A percentile compares a stretch with the other conserved stretches of the same genome.
Evolutionary conservation across 2,797 vertebrate genomes (phyloP).

Genomic region (Paguma larvata): DNA sequence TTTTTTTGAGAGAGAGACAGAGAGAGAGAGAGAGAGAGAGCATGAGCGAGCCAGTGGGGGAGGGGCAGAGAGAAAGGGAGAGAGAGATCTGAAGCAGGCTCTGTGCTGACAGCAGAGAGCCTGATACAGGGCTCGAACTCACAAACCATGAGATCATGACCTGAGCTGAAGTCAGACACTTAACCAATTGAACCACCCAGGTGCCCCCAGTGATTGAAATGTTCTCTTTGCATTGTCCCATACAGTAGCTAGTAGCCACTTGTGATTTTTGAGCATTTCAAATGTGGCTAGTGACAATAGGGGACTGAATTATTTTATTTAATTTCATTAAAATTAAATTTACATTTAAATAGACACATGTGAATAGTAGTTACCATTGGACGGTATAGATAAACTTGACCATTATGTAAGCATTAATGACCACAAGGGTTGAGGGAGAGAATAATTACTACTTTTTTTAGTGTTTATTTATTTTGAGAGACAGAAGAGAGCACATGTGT

Average conservation of each 20-base stretch:
- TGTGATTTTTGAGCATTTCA: background rate
- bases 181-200: too few relatives aligned
- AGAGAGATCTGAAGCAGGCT: too few relatives aligned
- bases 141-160: too few relatives aligned
- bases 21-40: too few relatives aligned
- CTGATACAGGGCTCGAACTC: too few relatives aligned
- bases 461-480: too few relatives aligned
- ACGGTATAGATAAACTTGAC: background rate
- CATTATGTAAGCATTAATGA: slow-evolving; percentile 5
- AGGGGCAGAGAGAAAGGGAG: too few relatives aligned
- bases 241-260: background rate
- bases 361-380: background rate
- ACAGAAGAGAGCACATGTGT: too few relatives aligned
- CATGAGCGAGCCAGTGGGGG: too few relatives aligned
- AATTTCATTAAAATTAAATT: slow-evolving; percentile 38
- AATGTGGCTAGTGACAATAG: slow-evolving; percentile 30
- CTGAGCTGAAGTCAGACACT: too few relatives aligned
- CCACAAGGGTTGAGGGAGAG: background rate
- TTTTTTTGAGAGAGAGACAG: too few relatives aligned
- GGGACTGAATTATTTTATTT: background rate
- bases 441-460: background rate
- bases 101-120: too few relatives aligned
- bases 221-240: background rate
- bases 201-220: background rate
- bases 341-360: background rate